phyloP scores from a whole-genome alignment of 2,888 invertebrate genomes.

The Blera fallax region DNA sequence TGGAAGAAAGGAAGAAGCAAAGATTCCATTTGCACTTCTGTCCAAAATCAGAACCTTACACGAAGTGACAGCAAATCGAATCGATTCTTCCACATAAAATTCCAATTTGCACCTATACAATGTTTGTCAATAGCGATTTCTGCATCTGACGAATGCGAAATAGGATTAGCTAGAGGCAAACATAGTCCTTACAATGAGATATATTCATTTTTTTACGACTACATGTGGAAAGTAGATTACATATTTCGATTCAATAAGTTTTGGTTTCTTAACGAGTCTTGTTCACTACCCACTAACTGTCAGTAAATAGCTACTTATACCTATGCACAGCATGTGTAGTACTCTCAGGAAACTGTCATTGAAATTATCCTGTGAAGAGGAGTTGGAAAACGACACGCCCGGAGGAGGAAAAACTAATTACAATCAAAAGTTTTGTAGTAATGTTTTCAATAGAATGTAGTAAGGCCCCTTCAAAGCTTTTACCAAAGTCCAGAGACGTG shows the following conservation, averaged over 20 bases:
- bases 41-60: slow-evolving; percentile 52
- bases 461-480: not conserved
- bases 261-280: not conserved
- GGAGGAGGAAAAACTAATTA: slow-evolving; percentile 38
- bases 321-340: not conserved
- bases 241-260: not conserved
- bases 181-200: not conserved
- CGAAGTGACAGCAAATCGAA: slow-evolving; percentile 64
- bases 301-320: not conserved
- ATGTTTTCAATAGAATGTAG: slow-evolving; percentile 28
- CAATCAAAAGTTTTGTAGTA: slow-evolving; percentile 49
- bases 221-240: not conserved
- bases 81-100: slow-evolving; percentile 51
- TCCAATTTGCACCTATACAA: slow-evolving; percentile 68
- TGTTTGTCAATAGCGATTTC: slow-evolving; percentile 56
- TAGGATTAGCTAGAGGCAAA: slow-evolving; percentile 28
- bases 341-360: slow-evolving; percentile 12
- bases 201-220: not conserved
- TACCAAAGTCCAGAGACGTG: slow-evolving; percentile 10
- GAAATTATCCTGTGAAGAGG: slow-evolving; percentile 29
- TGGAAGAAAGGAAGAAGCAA: slow-evolving; percentile 5
- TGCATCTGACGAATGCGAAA: slow-evolving; percentile 59
- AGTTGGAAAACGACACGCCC: not conserved
- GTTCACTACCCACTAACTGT: not conserved
- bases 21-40: slow-evolving; percentile 65